Conservation (phyloP, 2,888 invertebrate genomes). For the Lacanobia oleracea region DNA sequence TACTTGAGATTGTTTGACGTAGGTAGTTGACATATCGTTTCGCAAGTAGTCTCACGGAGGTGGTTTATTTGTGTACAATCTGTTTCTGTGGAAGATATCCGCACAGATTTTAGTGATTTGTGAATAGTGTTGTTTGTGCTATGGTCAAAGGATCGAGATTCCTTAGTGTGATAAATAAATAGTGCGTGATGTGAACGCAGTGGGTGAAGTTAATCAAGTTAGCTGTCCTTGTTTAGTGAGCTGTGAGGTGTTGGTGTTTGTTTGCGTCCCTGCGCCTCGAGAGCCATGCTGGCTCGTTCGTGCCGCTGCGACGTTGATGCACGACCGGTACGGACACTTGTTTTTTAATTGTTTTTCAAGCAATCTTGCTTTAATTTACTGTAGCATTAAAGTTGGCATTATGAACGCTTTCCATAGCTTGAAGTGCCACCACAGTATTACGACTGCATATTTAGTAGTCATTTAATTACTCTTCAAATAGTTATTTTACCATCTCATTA, state of each 20-base stretch:
- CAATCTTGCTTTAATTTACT: slow-evolving; percentile 7
- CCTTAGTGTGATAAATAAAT: slow-evolving; percentile 68
- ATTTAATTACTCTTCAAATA: slow-evolving; percentile 14
- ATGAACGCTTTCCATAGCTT: slow-evolving; percentile 3
- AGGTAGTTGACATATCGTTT: slow-evolving; percentile 86
- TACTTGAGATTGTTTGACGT: slow-evolving; percentile 79
- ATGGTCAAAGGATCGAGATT: slow-evolving; percentile 42
- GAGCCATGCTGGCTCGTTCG: slow-evolving; percentile 78
- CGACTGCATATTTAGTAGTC: not conserved
- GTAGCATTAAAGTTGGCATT: not conserved
- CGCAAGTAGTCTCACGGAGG: slow-evolving; percentile 84
- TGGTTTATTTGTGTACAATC: slow-evolving; percentile 87
- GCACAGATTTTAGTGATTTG: slow-evolving; percentile 70
- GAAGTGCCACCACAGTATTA: not conserved
- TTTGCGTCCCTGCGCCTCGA: slow-evolving; percentile 70
- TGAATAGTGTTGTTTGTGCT: slow-evolving; percentile 64
- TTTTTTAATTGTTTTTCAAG: slow-evolving; percentile 20
- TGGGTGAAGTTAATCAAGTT: slow-evolving; percentile 62
- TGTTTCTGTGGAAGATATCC: slow-evolving; percentile 81
- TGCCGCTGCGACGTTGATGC: slow-evolving; percentile 64
- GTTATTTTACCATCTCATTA: not conserved
- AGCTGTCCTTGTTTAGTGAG: slow-evolving; percentile 67
- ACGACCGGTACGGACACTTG: slow-evolving; percentile 70
- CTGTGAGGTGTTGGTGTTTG: slow-evolving; percentile 72
- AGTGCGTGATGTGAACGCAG: slow-evolving; percentile 72